Evolutionary conservation across 2,113 vertebrate genomes (phyloP).

Genomic region (Anarhynchus alexandrinus): DNA sequence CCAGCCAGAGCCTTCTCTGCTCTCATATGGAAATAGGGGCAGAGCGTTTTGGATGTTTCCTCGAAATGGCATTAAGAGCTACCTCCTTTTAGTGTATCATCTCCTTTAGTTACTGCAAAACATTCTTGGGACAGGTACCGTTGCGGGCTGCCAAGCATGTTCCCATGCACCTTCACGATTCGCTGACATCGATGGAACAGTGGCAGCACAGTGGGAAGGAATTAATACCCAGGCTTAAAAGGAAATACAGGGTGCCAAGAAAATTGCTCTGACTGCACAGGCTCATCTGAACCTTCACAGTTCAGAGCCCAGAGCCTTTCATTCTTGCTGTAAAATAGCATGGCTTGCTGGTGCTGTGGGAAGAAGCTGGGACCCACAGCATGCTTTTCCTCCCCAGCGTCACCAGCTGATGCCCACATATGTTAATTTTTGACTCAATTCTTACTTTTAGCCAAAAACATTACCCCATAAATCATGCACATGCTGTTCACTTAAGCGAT

Average conservation of each 20-base stretch:
- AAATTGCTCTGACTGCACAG: neutral
- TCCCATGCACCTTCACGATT: neutral
- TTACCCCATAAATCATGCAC: neutral
- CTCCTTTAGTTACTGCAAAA: constrained; percentile 19
- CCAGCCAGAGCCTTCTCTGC: constrained; percentile 12
- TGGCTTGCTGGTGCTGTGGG: neutral
- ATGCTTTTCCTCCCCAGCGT: accelerated
- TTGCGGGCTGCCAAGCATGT: neutral
- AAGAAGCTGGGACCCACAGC: neutral
- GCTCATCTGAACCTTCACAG: neutral
- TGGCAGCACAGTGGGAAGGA: constrained; percentile 43
- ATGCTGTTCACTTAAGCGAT: neutral
- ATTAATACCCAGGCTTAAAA: neutral
- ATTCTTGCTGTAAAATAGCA: neutral
- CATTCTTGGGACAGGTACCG: constrained; percentile 37
- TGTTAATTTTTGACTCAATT: neutral
- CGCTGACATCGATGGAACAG: neutral
- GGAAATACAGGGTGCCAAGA: constrained; percentile 5
- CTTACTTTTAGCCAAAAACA: neutral
- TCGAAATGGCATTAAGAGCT: constrained; percentile 29
- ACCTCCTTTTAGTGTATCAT: neutral
- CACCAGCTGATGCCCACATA: neutral
- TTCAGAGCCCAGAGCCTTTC: neutral
- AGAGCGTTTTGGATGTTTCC: constrained; percentile 1
- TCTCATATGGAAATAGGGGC: constrained; percentile 7